These are phyloP conservation scores for Lycocorax pyrrhopterus DNA, from an alignment of 2,113 vertebrate species.

Conservation along the genomic window DNA sequence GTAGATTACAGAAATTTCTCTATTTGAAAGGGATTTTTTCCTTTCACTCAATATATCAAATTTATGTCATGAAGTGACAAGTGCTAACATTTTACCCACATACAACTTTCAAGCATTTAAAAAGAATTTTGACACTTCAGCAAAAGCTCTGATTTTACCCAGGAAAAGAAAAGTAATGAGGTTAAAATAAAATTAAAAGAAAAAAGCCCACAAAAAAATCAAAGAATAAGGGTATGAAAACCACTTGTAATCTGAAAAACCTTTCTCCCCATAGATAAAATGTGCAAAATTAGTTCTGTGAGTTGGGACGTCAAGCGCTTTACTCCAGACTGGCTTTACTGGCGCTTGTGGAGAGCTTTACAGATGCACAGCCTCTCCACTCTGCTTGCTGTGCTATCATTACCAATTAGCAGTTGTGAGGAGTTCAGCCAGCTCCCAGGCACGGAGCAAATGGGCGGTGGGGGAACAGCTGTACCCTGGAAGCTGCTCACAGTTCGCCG, in stretches of 20 bases:
- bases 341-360: background rate
- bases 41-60: background rate
- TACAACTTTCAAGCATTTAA: background rate
- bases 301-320: background rate
- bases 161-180: background rate
- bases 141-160: background rate
- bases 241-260: background rate
- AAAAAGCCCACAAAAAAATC: background rate
- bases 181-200: background rate
- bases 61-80: background rate
- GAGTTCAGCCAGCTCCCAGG: background rate
- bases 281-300: background rate
- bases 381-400: background rate
- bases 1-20: background rate
- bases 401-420: background rate
- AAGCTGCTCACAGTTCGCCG: background rate
- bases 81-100: background rate
- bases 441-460: background rate
- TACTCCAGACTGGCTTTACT: background rate
- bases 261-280: background rate
- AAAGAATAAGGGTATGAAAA: background rate
- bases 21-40: background rate
- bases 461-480: background rate
- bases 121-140: background rate
- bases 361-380: background rate